A percentile compares a stretch with the other conserved stretches of the same genome.
These are phyloP conservation scores for Oenanthe melanoleuca DNA, from an alignment of 2,113 vertebrate genomes.

Conservation along the genomic window DNA sequence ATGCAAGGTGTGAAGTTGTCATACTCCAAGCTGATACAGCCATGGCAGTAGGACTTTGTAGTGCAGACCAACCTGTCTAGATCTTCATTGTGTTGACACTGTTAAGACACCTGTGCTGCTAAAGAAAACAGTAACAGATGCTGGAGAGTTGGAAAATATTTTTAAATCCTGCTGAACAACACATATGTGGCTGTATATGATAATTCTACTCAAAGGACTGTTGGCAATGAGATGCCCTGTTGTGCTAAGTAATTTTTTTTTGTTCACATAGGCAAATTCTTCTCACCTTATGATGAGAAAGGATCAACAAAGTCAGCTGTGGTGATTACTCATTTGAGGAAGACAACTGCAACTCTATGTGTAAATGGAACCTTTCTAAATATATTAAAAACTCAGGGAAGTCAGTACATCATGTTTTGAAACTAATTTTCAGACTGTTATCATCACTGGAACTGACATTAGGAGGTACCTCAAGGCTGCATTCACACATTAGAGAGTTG, in stretches of 20 bases:
- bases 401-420: not conserved
- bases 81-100: not conserved
- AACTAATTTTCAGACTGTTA: constrained; percentile 23
- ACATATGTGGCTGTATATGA: not conserved
- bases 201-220: not conserved
- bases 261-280: not conserved
- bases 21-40: not conserved
- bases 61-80: constrained; percentile 32
- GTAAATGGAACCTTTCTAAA: not conserved
- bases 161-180: not conserved
- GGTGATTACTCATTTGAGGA: not conserved
- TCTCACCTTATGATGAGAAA: constrained; percentile 17
- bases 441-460: not conserved
- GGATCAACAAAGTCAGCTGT: not conserved
- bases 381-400: not conserved
- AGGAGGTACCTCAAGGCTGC: not conserved
- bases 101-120: constrained; percentile 25
- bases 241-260: not conserved
- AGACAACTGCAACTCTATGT: not conserved
- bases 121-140: constrained; percentile 49
- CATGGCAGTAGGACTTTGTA: not conserved
- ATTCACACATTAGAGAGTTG: not conserved
- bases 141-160: constrained; percentile 29
- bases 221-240: not conserved
- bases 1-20: constrained; percentile 33